phyloP scores from a whole-genome alignment of 37 sponge, comb jelly and placozoan species.

The Mnemiopsis leidyi region DNA sequence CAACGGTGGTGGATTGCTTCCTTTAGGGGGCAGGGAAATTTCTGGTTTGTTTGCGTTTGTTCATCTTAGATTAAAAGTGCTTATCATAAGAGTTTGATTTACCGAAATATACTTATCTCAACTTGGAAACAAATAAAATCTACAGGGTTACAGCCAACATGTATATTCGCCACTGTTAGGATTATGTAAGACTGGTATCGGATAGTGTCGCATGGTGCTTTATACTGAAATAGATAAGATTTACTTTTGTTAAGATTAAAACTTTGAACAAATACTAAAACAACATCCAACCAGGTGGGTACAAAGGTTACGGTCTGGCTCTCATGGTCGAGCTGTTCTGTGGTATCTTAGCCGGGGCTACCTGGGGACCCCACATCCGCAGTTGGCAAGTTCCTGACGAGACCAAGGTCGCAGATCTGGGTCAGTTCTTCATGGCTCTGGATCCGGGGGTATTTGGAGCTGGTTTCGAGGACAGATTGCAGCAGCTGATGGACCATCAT shows the following conservation, averaged over 20 bases:
- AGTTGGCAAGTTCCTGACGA: constrained; percentile 68
- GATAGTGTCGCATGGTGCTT: no score
- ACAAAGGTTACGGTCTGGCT: constrained; percentile 90
- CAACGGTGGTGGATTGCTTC: constrained; percentile 78
- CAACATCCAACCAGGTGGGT: constrained; percentile 72
- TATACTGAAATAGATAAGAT: no score
- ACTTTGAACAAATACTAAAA: no score
- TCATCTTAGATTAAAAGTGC: no score
- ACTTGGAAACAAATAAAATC: no score
- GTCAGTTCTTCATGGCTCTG: constrained; percentile 86
- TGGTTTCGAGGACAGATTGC: constrained; percentile 74
- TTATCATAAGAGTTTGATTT: no score
- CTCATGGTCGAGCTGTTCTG: constrained; percentile 90
- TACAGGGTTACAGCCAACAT: no score
- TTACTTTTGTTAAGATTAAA: no score
- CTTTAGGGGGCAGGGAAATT: constrained; percentile 82
- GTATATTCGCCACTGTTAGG: no score
- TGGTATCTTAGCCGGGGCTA: constrained; percentile 81
- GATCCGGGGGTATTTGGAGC: constrained; percentile 81
- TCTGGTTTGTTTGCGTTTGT: constrained; percentile 70
- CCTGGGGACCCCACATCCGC: constrained; percentile 75
- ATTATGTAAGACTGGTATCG: no score
- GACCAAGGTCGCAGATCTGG: constrained; percentile 71
- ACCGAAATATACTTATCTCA: no score
- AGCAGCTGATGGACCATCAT: constrained; percentile 74